Percentiles rank a stretch among this genome's conserved stretches.
Evolutionary conservation across 2,797 vertebrate species (phyloP).

Genomic region (Mormyrus hasselquistii): DNA sequence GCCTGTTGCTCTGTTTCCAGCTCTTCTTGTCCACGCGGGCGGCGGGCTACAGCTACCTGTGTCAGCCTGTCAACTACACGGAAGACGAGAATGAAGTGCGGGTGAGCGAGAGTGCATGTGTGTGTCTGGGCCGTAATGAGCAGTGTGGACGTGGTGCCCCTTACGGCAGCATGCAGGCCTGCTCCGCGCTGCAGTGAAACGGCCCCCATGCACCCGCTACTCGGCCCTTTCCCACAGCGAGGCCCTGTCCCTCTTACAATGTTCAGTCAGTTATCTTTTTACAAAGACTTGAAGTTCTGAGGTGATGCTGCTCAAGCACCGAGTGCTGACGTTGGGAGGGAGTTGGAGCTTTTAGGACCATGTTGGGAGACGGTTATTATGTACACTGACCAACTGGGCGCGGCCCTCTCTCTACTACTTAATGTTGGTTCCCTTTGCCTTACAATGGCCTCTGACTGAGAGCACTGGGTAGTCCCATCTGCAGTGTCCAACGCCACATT

Average conservation of each 20-base stretch:
- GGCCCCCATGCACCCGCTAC: neutral
- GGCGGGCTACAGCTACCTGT: slow-evolving; percentile 94
- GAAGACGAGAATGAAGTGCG: slow-evolving; percentile 97
- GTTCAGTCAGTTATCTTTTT: neutral
- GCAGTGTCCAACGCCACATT: neutral
- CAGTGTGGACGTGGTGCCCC: neutral
- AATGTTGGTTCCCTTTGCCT: neutral
- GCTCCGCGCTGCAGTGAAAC: neutral
- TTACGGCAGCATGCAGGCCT: neutral
- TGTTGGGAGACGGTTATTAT: neutral
- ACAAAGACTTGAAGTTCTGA: neutral
- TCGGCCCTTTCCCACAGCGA: neutral
- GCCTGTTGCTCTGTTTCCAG: slow-evolving; percentile 54
- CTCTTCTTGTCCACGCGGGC: slow-evolving; percentile 86
- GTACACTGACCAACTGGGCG: neutral
- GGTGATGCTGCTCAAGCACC: neutral
- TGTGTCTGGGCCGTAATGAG: neutral
- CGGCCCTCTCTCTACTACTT: neutral
- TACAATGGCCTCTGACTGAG: neutral
- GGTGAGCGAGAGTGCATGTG: slow-evolving; percentile 66
- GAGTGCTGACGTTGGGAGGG: neutral
- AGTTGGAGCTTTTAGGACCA: neutral
- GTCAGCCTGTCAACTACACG: slow-evolving; percentile 91
- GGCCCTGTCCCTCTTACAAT: neutral
- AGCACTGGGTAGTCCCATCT: neutral